Conservation (phyloP, 2,888 invertebrate species). For the Drosophila austrosaltans region DNA sequence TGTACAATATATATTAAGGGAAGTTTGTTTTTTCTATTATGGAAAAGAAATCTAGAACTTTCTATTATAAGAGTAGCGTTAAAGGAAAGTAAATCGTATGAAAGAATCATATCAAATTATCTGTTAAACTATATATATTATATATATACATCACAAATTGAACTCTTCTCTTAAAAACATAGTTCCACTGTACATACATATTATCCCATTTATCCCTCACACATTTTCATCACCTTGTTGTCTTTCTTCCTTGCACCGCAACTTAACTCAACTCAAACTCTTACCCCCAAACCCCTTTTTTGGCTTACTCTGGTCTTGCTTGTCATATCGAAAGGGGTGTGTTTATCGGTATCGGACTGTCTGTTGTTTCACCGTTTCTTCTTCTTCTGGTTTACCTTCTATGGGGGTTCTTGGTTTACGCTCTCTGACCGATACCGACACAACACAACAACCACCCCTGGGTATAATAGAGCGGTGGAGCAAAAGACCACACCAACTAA, state of each 20-base stretch:
- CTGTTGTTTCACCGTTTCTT: constrained; percentile 11
- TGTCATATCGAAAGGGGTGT: background rate
- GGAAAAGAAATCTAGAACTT: no score
- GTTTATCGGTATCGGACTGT: constrained; percentile 14
- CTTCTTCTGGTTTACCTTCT: background rate
- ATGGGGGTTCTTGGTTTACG: constrained; percentile 8
- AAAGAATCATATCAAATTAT: no score
- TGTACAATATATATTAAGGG: no score
- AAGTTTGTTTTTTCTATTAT: no score
- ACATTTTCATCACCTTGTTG: background rate
- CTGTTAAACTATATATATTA: no score
- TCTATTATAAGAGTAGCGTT: no score
- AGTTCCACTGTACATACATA: background rate
- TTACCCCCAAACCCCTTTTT: background rate
- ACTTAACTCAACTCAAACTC: background rate
- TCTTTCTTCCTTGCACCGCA: background rate
- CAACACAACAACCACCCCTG: constrained; percentile 7
- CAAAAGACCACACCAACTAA: no score
- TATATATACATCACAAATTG: background rate
- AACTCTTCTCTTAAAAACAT: background rate
- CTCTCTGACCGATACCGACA: constrained; percentile 25
- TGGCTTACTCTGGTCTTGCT: background rate
- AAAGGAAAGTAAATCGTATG: no score
- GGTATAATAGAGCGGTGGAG: background rate
- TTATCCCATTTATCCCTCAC: background rate